Conservation (phyloP, 2,113 vertebrate species). For the Periophthalmodon schlosseri region DNA sequence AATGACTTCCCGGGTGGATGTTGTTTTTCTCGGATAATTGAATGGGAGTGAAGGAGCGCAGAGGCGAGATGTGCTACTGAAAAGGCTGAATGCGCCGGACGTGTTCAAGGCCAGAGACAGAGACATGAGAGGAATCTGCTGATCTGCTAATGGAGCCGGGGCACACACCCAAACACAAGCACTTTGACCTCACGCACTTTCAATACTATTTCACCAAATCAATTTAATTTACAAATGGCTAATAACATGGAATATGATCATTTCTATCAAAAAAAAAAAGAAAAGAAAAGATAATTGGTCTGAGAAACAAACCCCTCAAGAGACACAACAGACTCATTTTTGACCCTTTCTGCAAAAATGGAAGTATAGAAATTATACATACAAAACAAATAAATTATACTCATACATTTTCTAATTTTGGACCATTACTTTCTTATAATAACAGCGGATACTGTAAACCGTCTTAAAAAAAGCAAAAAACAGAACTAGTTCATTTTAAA, state of each 20-base stretch:
- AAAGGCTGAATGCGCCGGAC: constrained; percentile 54
- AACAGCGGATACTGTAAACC: no score
- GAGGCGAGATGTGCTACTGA: constrained; percentile 22
- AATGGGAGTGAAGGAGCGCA: constrained; percentile 30
- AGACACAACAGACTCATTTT: not conserved
- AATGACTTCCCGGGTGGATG: constrained; percentile 41
- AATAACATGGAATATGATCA: not conserved
- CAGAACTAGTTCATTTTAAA: no score
- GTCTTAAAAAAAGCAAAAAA: no score
- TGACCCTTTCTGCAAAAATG: not conserved
- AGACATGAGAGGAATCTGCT: constrained; percentile 61
- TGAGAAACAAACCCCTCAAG: not conserved
- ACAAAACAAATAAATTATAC: not conserved
- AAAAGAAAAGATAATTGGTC: not conserved
- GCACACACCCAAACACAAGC: constrained; percentile 33
- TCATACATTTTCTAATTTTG: not conserved
- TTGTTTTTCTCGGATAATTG: constrained; percentile 27
- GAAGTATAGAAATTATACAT: not conserved
- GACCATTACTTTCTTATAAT: no score
- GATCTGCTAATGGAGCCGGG: constrained; percentile 63
- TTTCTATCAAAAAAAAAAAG: not conserved
- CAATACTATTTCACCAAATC: constrained; percentile 5
- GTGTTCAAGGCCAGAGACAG: constrained; percentile 59
- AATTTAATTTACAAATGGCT: not conserved
- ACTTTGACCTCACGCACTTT: constrained; percentile 30